Conservation (phyloP, 2,797 vertebrate species). For the Bucorvus abyssinicus region DNA sequence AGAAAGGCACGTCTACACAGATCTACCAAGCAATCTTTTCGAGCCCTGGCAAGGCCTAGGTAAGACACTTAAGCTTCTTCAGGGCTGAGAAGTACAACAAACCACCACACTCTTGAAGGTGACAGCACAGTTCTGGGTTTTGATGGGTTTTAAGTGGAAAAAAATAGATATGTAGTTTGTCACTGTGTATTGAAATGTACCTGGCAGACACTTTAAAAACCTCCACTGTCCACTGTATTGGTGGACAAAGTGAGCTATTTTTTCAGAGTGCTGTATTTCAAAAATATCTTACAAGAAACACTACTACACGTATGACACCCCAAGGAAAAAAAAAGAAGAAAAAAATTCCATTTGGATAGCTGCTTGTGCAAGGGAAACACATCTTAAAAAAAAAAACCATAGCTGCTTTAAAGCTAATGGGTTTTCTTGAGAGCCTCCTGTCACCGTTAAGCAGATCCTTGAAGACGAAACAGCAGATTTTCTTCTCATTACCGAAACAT, state of each 20-base stretch:
- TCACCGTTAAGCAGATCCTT: background rate
- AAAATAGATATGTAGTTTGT: background rate
- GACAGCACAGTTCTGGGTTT: background rate
- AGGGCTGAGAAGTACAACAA: background rate
- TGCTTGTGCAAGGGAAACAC: background rate
- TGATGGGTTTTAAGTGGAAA: background rate
- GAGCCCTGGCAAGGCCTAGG: background rate
- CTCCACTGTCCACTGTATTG: background rate
- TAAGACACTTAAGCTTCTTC: background rate
- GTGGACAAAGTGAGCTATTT: background rate
- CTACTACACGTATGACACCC: background rate
- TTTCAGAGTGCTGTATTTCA: background rate
- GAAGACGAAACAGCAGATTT: conserved; percentile 28
- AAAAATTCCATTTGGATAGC: background rate
- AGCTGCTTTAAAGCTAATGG: background rate
- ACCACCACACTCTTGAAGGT: background rate
- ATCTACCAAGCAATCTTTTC: background rate
- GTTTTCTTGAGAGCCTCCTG: conserved; percentile 6
- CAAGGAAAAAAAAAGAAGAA: background rate
- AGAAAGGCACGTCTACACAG: background rate
- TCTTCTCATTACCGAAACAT: conserved; percentile 29
- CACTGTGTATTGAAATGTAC: background rate
- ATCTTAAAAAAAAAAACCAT: background rate
- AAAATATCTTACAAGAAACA: background rate
- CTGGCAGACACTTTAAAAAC: background rate